phyloP scores from a whole-genome alignment of 1,140 invertebrate genomes.

The Pseudoatta argentina region DNA sequence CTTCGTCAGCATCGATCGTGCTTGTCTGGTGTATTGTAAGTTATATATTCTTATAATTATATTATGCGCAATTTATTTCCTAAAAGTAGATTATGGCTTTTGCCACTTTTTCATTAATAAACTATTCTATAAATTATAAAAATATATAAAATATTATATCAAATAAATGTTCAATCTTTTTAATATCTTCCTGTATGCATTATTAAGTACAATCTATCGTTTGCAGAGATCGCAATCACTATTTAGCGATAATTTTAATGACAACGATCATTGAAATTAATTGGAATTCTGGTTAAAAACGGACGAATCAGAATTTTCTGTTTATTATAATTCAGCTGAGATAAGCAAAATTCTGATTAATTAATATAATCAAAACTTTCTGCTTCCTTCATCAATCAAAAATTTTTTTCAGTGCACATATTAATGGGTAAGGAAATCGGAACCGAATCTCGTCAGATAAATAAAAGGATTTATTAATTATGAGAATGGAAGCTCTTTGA shows the following conservation, averaged over 20 bases:
- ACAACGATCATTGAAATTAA: not conserved
- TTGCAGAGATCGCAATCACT: not conserved
- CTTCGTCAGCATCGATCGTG: conserved; percentile 36
- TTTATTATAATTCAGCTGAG: too few species aligned
- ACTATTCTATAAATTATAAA: conserved; percentile 1
- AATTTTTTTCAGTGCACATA: not conserved
- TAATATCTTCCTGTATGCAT: not conserved
- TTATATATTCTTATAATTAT: not conserved
- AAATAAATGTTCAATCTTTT: not conserved
- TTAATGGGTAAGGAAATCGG: not conserved
- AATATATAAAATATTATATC: not conserved
- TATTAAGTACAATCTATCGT: not conserved
- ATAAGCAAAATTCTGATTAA: too few species aligned
- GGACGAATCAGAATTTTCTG: too few species aligned
- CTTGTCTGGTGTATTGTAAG: conserved; percentile 25
- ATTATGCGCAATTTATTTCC: conserved; percentile 13
- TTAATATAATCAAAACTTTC: too few species aligned
- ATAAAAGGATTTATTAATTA: conserved; percentile 10
- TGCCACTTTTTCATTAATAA: not conserved
- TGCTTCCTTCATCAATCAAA: too few species aligned
- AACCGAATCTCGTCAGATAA: not conserved
- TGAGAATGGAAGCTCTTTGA: not conserved
- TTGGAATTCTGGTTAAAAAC: too few species aligned
- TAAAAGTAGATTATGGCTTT: not conserved
- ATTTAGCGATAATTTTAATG: not conserved